A percentile compares a stretch with the other conserved stretches of the same genome.
These are phyloP conservation scores for Hylyphantes graminicola DNA, from an alignment of 1,140 invertebrate genomes.

Conservation along the genomic window DNA sequence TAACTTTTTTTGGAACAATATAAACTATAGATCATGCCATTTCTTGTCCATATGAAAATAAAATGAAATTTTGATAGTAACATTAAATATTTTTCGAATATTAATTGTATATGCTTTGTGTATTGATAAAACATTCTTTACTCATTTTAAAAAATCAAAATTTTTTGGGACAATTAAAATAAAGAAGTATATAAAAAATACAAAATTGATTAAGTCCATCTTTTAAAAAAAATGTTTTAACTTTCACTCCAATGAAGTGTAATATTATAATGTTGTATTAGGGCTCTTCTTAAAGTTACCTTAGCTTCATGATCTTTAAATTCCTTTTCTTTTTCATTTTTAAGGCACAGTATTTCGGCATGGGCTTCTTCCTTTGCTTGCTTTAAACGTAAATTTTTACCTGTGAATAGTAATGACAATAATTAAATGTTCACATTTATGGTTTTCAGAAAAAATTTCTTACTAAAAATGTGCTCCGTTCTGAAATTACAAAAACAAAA, in stretches of 20 bases:
- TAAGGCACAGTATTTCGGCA: slow-evolving; percentile 97
- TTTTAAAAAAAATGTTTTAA: too few relatives aligned
- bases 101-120: not conserved
- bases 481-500: too few relatives aligned
- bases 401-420: slow-evolving; percentile 69
- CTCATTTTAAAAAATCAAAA: too few relatives aligned
- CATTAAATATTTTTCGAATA: not conserved
- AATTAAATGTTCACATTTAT: not conserved
- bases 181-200: not conserved
- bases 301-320: slow-evolving; percentile 71
- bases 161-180: too few relatives aligned
- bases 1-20: too few relatives aligned
- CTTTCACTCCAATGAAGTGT: not conserved
- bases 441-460: too few relatives aligned
- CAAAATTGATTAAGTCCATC: too few relatives aligned
- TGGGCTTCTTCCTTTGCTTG: slow-evolving; percentile 99
- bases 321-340: slow-evolving; percentile 87
- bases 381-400: slow-evolving; percentile 96
- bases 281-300: not conserved
- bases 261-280: not conserved
- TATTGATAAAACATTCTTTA: not conserved
- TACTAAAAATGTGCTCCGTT: too few relatives aligned
- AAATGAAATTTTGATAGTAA: not conserved
- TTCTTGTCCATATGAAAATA: too few relatives aligned
- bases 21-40: too few relatives aligned